Conservation (phyloP, 2,888 invertebrate species). For the Dysmachus trigonus region DNA sequence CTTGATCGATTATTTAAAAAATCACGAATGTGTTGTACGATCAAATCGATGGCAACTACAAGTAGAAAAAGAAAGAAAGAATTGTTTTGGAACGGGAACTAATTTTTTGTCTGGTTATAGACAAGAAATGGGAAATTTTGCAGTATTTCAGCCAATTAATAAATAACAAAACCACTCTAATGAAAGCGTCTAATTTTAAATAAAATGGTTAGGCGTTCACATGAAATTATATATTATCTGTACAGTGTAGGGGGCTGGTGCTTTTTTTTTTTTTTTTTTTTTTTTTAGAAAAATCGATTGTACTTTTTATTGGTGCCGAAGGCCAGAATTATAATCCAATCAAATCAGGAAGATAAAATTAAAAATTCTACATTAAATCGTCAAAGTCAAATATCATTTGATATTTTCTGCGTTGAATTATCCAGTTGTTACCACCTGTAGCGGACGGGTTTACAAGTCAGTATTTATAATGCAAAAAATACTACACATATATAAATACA, state of each 20-base stretch:
- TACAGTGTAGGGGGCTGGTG: neutral
- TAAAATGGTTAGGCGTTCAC: neutral
- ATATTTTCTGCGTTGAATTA: neutral
- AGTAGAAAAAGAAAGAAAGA: conserved; percentile 48
- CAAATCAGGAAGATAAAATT: neutral
- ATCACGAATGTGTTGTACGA: conserved; percentile 96
- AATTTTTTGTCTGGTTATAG: neutral
- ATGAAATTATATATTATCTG: neutral
- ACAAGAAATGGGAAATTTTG: neutral
- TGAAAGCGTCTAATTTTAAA: neutral
- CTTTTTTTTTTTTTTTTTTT: neutral
- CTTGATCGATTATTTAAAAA: conserved; percentile 70
- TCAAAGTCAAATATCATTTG: neutral
- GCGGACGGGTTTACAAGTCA: neutral
- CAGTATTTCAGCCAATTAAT: conserved; percentile 18
- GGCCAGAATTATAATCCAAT: neutral
- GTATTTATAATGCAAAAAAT: neutral
- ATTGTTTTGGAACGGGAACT: neutral
- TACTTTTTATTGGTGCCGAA: neutral
- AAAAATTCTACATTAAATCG: neutral
- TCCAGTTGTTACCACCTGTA: neutral
- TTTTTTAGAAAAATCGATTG: neutral
- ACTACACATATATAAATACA: too few species aligned
- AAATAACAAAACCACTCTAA: neutral
- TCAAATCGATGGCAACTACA: conserved; percentile 96